Base-by-base conservation (phyloP, 2,888 invertebrate species). In the Galerucella nymphaeae region DNA sequence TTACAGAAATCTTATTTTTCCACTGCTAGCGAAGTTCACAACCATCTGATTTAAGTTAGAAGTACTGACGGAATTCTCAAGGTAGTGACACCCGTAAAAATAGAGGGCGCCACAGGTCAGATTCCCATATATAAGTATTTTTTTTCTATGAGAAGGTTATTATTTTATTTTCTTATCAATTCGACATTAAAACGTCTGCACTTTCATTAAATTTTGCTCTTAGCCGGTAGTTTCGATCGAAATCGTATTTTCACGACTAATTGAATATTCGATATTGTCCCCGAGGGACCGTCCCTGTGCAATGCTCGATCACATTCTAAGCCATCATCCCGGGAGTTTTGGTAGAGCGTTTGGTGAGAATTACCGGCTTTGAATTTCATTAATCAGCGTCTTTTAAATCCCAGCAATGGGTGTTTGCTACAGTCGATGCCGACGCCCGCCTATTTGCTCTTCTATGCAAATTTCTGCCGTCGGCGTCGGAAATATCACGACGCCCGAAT, bases 291-390 rank as follows among this genome's bases (percentile, higher is more conserved):
- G 53, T 14, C 66, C 53, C 64, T 50, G 42, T 42, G 38, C 38
- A 57, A 55, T 10, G 61, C 55, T 50, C 61, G 45, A 79, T 81
- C 82, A 83, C 82, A 81, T 79, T 83, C 84, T 84, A 78, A 82
- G 77, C 80, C 72, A 73, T 71, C 86, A 77, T 83, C 88, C 86
- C 88, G 88, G 86, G 86, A 86, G 87, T 86, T 87, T 86, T 86
- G 86, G 85, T 83, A 85, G 86, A 88, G 89, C 88, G 89, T 90
- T 89, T 89, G 87, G 88, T 89, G 86, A 89, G 90, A 89, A 90
- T 90, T 90, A 88, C 87, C 87, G 86, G 91, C 90, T 91, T 90
- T 89, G 90, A 90, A 89, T 90, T 90, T 88, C 90, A 91, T 91
- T 91, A 91, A 91, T 91, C 91, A 91, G 90, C 90, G 90, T 90